A percentile compares a stretch with the other conserved stretches of the same genome.
These are phyloP conservation scores for Neotoma lepida DNA, from an alignment of 2,113 vertebrate genomes.

Conservation along the genomic window DNA sequence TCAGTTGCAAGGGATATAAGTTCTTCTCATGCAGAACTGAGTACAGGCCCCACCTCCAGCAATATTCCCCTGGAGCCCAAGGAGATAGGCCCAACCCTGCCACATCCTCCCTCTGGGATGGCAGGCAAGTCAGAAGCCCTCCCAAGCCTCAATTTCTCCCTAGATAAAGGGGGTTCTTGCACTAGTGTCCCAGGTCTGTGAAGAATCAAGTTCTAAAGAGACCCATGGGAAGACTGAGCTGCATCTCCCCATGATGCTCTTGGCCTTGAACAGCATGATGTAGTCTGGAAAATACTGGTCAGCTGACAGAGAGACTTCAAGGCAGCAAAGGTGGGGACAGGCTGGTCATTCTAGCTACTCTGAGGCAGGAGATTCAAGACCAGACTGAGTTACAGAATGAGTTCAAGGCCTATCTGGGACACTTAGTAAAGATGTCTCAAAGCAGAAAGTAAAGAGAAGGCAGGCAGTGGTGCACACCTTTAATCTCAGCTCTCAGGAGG, in stretches of 20 bases:
- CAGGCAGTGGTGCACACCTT: neutral
- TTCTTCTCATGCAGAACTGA: neutral
- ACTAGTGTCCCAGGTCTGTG: neutral
- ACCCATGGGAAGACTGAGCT: neutral
- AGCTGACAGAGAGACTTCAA: too few species aligned
- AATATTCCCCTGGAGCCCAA: neutral
- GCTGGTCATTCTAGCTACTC: neutral
- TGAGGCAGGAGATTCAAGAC: neutral
- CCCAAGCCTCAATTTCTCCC: neutral
- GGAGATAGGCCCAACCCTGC: neutral
- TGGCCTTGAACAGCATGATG: neutral
- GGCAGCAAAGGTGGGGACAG: neutral
- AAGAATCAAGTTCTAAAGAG: neutral
- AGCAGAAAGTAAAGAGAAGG: neutral
- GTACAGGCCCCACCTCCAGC: neutral
- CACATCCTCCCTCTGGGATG: neutral
- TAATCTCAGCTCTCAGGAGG: neutral
- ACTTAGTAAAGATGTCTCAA: neutral
- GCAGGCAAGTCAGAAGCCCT: neutral
- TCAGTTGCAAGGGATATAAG: rapidly evolving
- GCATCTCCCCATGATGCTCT: neutral
- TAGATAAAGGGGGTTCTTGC: neutral
- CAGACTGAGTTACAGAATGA: neutral
- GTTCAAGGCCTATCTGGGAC: neutral
- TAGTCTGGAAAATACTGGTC: rapidly evolving